Conservation (phyloP, 2,888 invertebrate species). For the Marasmarcha lunaedactyla region DNA sequence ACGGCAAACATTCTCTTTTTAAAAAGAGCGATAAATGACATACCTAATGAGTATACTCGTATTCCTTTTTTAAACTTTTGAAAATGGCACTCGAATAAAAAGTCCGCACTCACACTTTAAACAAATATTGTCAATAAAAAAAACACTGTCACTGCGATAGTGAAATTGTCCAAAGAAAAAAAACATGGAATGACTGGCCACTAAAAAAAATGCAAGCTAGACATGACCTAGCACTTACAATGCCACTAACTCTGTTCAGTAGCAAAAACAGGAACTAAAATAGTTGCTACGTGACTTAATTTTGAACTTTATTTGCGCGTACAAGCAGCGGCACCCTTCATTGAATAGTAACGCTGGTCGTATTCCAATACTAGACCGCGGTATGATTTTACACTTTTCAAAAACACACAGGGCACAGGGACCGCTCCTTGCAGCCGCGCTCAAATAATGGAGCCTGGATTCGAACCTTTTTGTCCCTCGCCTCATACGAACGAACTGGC, state of each 20-base stretch:
- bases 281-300: too few species aligned
- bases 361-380: constrained; percentile 15
- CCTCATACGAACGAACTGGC: constrained; percentile 33
- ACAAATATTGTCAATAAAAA: background rate
- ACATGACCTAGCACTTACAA: constrained; percentile 38
- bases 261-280: too few species aligned
- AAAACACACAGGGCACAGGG: constrained; percentile 27
- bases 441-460: constrained; percentile 39
- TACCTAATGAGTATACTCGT: background rate
- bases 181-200: constrained; percentile 28
- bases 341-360: too few species aligned
- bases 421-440: constrained; percentile 39
- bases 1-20: too few species aligned
- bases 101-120: constrained; percentile 20
- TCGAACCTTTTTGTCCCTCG: constrained; percentile 51
- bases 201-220: constrained; percentile 21
- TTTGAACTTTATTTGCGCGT: too few species aligned
- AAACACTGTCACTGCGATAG: constrained; percentile 31
- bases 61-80: constrained; percentile 18
- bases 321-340: too few species aligned
- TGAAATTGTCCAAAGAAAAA: constrained; percentile 23
- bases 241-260: too few species aligned
- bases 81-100: constrained; percentile 19
- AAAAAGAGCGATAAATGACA: too few species aligned
- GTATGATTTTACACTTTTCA: constrained; percentile 43